These are phyloP conservation scores for Myopa testacea DNA, from an alignment of 2,888 invertebrate genomes.

Conservation along the genomic window DNA sequence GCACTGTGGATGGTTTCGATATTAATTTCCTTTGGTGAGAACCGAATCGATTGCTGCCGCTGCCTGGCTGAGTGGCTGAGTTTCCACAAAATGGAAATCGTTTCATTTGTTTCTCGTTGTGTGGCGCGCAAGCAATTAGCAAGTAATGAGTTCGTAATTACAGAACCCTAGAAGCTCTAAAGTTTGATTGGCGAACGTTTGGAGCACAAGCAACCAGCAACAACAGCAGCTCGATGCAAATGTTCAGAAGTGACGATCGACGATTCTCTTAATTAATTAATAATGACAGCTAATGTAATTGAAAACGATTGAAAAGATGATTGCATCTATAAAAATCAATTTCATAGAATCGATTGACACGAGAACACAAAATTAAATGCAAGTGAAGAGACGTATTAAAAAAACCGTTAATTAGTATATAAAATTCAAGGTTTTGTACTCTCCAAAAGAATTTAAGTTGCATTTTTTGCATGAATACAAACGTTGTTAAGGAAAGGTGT, in stretches of 20 bases:
- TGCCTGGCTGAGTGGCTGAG: neutral
- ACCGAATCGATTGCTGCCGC: slow-evolving; percentile 41
- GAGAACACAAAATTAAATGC: no score
- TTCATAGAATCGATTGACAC: no score
- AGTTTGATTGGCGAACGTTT: neutral
- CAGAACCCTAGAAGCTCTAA: slow-evolving; percentile 8
- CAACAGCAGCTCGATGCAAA: neutral
- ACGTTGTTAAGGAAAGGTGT: no score
- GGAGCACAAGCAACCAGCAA: neutral
- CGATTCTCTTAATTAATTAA: slow-evolving; percentile 19
- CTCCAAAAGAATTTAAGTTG: no score
- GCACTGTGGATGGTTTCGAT: slow-evolving; percentile 43
- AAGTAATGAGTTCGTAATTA: slow-evolving; percentile 32
- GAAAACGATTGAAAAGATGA: neutral
- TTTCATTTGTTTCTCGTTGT: slow-evolving; percentile 23
- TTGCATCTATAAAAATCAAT: no score
- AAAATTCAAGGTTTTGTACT: no score
- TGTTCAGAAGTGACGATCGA: neutral
- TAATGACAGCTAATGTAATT: slow-evolving; percentile 3
- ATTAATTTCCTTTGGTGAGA: slow-evolving; percentile 47
- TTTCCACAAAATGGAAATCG: slow-evolving; percentile 13
- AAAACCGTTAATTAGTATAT: no score
- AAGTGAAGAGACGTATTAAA: no score
- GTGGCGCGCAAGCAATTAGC: slow-evolving; percentile 22
- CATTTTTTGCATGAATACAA: no score